Conservation (phyloP, 2,113 vertebrate genomes). For the Grammomys surdaster region DNA sequence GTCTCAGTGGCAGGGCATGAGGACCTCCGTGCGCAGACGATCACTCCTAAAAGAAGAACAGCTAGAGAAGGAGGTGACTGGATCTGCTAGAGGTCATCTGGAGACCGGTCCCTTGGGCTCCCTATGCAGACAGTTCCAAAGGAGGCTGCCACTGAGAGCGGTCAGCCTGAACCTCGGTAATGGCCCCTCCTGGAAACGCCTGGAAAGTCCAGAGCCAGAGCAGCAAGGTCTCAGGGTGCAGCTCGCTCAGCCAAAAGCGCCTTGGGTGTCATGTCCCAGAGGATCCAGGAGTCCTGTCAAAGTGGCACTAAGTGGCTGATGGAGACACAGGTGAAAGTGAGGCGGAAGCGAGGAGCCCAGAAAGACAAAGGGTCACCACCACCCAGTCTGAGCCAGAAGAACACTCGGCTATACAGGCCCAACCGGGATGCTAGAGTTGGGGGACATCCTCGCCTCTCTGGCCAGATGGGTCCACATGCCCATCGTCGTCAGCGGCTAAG, state of each 20-base stretch:
- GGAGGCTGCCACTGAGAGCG: constrained; percentile 89
- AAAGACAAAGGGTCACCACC: constrained; percentile 43
- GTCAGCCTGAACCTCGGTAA: constrained; percentile 87
- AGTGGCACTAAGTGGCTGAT: constrained; percentile 84
- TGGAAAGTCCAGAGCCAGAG: constrained; percentile 85
- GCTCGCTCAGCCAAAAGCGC: constrained; percentile 90
- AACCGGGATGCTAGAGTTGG: constrained; percentile 60
- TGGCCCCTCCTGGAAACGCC: constrained; percentile 87
- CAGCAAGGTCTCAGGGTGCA: constrained; percentile 82
- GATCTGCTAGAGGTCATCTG: constrained; percentile 84
- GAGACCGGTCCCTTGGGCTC: constrained; percentile 88
- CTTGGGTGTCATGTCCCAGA: constrained; percentile 92
- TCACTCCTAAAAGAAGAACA: constrained; percentile 89
- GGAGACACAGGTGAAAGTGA: constrained; percentile 76
- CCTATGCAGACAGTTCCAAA: constrained; percentile 91
- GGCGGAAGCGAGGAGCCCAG: constrained; percentile 68
- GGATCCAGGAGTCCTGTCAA: constrained; percentile 89
- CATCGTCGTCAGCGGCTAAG: constrained; percentile 85
- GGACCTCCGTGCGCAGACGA: constrained; percentile 86
- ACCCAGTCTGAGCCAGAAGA: constrained; percentile 82
- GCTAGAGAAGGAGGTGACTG: constrained; percentile 83
- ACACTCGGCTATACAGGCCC: constrained; percentile 55
- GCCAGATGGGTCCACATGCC: neutral
- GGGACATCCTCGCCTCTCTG: constrained; percentile 57
- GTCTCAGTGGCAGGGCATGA: constrained; percentile 87